Conservation (phyloP, 2,113 vertebrate species). For the Typhlomys cinereus region DNA sequence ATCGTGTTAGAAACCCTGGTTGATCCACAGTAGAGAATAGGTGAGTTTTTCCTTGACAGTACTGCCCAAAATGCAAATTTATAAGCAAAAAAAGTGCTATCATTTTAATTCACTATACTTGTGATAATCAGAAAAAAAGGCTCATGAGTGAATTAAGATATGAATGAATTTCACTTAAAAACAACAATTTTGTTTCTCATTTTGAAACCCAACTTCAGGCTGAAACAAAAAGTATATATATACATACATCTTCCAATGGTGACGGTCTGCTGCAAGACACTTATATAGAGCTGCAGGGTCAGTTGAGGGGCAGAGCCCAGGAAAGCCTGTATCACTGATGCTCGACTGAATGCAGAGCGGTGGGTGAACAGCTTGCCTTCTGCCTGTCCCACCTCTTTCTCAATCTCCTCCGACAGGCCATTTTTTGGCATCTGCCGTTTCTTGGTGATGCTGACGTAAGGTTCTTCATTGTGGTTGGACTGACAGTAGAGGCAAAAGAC, state of each 20-base stretch:
- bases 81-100: not conserved
- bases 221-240: constrained; percentile 6
- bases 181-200: not conserved
- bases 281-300: constrained; percentile 97
- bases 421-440: constrained; percentile 94
- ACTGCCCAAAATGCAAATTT: not conserved
- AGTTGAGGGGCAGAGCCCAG: constrained; percentile 97
- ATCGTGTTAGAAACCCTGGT: not conserved
- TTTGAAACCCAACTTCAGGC: constrained; percentile 9
- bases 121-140: constrained; percentile 20
- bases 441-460: constrained; percentile 98
- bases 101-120: constrained; percentile 42
- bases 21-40: not conserved
- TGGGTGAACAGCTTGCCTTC: constrained; percentile 96
- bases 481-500: constrained; percentile 94
- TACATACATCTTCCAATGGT: constrained; percentile 91
- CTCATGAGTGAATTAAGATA: not conserved
- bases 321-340: constrained; percentile 98
- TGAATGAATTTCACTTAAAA: constrained; percentile 36
- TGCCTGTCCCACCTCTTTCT: constrained; percentile 96
- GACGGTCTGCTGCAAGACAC: constrained; percentile 89
- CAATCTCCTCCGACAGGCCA: constrained; percentile 93
- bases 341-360: constrained; percentile 94
- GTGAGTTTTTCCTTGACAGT: not conserved
- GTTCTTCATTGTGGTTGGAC: constrained; percentile 91